Base-by-base conservation (phyloP, 2,888 invertebrate species). In the Tinea pellionella region DNA sequence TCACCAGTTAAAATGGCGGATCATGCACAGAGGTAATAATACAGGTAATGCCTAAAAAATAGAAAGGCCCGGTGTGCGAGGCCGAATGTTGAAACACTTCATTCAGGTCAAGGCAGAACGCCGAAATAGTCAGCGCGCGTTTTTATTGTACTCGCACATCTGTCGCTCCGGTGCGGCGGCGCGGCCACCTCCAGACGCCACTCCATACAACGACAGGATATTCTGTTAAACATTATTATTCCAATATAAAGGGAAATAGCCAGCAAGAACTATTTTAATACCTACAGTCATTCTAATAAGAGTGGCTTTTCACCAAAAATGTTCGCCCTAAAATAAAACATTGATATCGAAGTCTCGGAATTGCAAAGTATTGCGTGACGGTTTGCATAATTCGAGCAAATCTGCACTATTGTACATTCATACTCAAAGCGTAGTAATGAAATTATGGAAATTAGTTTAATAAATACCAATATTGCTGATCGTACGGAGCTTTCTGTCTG, bases 11-110 rank as follows among this genome's bases (percentile, higher is more conserved):
- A 80, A 77, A 82, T 78, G 78, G 78, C 80, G 79, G 77, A 74
- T 77, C 73, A 74, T 77, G 78, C 75, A 77, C 83, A 80, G 86
- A 85, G 84, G 85, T 86, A 83, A 86, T 84, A 83, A 79, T 81
- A 85, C 85, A 86, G 84, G 86, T 86, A 85, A 85, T 85, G 78
- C 84, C 84, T 85, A 87, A 87, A 87, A 87, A 86, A 86, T 87
- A 87, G 83, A 84, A 88, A 86, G 87, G 87, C 85, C 86, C 82
- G 62, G 83, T 82, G 83, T 81, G 77, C 85, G 84, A 86, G 84
- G 86, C 79, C 86, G 83, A 74, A 80, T 86, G 86, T 82, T 77
- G 86, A 86, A 86, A 86, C 77, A 81, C 77, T 80, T 80, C 76
- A 87, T 85, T 82, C 83, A 70, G 86, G 86, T 87, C 86, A 87